Evolutionary conservation across 1,140 invertebrate species (phyloP).

Genomic region (Cyphomyrmex costatus): DNA sequence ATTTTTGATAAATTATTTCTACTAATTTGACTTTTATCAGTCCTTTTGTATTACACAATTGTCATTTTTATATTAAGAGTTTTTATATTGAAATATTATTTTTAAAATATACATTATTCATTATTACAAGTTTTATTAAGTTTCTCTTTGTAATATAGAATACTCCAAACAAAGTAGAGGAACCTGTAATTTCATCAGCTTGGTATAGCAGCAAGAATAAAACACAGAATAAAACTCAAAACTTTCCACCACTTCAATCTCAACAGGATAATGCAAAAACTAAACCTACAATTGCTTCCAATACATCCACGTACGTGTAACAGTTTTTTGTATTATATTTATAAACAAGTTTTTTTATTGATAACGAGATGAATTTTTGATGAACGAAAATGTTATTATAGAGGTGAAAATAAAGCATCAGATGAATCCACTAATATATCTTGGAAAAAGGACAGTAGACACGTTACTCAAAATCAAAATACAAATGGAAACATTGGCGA

Average conservation of each 20-base stretch:
- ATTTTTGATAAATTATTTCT: no score
- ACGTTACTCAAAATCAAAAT: slow-evolving; percentile 76
- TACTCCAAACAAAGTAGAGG: slow-evolving; percentile 75
- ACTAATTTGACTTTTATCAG: no score
- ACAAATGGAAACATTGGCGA: slow-evolving; percentile 78
- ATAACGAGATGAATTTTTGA: background rate
- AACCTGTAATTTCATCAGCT: slow-evolving; percentile 85
- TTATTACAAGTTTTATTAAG: background rate
- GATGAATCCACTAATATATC: slow-evolving; percentile 82
- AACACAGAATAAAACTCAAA: slow-evolving; percentile 79
- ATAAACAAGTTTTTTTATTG: slow-evolving; percentile 5
- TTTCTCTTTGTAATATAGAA: slow-evolving; percentile 63
- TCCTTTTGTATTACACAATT: no score
- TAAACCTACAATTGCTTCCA: slow-evolving; percentile 70
- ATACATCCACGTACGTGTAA: slow-evolving; percentile 78
- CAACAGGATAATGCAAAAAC: slow-evolving; percentile 80
- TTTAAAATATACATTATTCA: no score
- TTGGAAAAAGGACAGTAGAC: slow-evolving; percentile 82
- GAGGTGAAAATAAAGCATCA: slow-evolving; percentile 82
- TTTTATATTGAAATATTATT: no score
- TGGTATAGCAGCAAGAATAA: slow-evolving; percentile 86
- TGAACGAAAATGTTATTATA: slow-evolving; percentile 64
- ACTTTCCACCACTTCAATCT: slow-evolving; percentile 82
- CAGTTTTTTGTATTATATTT: slow-evolving; percentile 48
- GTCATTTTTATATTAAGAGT: no score